These are phyloP conservation scores for Conus ventricosus DNA, from an alignment of 1,140 invertebrate genomes.

Conservation along the genomic window DNA sequence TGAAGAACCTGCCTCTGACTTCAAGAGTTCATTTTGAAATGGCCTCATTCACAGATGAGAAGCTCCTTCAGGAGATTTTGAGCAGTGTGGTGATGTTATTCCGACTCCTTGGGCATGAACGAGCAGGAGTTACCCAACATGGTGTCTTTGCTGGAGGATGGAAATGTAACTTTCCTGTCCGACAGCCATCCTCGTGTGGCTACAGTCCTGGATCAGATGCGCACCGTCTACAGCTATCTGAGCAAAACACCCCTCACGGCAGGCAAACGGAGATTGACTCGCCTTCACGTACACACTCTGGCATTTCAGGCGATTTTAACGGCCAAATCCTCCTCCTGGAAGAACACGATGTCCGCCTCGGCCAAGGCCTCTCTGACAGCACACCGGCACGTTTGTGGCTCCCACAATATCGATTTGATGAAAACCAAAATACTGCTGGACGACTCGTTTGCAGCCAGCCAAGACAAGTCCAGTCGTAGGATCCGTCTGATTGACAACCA, in stretches of 20 bases:
- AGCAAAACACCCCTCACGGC: slow-evolving; percentile 61
- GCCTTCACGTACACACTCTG: slow-evolving; percentile 90
- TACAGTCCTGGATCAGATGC: slow-evolving; percentile 88
- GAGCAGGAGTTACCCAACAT: slow-evolving; percentile 90
- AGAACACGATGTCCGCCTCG: slow-evolving; percentile 85
- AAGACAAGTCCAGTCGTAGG: slow-evolving; percentile 46
- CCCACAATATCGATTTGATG: slow-evolving; percentile 81
- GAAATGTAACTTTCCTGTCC: slow-evolving; percentile 84
- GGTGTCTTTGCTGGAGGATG: slow-evolving; percentile 79
- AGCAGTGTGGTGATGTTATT: slow-evolving; percentile 83
- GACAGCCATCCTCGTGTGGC: slow-evolving; percentile 89
- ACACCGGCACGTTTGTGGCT: slow-evolving; percentile 90
- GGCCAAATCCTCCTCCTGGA: slow-evolving; percentile 77
- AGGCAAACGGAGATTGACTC: slow-evolving; percentile 80
- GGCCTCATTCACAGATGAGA: slow-evolving; percentile 87
- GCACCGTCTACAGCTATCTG: slow-evolving; percentile 80
- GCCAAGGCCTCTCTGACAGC: slow-evolving; percentile 90
- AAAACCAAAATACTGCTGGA: slow-evolving; percentile 87
- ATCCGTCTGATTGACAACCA: slow-evolving; percentile 62
- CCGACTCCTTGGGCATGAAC: slow-evolving; percentile 93
- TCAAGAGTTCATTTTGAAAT: slow-evolving; percentile 91
- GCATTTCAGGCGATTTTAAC: slow-evolving; percentile 91
- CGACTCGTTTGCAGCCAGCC: slow-evolving; percentile 87
- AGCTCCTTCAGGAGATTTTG: slow-evolving; percentile 82
- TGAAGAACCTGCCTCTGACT: slow-evolving; percentile 78